These are phyloP conservation scores for Morinoia aosen DNA, from an alignment of 2,888 invertebrate genomes.

Conservation along the genomic window DNA sequence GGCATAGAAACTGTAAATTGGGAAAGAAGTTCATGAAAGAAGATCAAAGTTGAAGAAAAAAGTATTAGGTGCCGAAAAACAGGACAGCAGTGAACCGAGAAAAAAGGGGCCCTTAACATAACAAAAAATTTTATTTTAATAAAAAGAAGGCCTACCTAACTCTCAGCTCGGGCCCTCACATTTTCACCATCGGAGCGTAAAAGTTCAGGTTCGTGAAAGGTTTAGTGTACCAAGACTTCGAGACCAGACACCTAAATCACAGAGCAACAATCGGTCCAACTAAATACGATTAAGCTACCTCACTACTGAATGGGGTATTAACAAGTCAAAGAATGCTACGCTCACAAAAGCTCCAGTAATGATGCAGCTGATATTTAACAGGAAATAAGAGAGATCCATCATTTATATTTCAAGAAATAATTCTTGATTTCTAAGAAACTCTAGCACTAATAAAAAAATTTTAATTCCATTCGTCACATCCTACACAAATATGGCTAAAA, in stretches of 20 bases:
- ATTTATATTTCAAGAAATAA: neutral
- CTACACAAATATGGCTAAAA: neutral
- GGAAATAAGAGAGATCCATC: neutral
- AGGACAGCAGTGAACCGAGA: too few relatives aligned
- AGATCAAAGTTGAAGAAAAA: too few relatives aligned
- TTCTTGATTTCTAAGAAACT: neutral
- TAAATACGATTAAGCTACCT: neutral
- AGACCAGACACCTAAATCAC: neutral
- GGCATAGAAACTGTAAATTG: too few relatives aligned
- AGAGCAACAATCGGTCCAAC: neutral
- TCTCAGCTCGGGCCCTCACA: too few relatives aligned
- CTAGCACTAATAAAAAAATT: neutral
- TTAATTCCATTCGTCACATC: neutral
- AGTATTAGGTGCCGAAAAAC: too few relatives aligned
- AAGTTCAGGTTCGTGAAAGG: neutral
- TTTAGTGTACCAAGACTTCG: neutral
- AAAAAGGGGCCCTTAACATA: too few relatives aligned
- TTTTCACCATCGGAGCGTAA: neutral
- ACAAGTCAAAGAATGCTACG: neutral
- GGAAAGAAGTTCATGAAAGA: too few relatives aligned
- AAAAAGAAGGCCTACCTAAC: too few relatives aligned
- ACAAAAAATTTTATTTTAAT: too few relatives aligned
- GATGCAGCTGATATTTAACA: neutral
- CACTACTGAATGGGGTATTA: neutral
- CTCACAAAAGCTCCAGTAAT: neutral